Evolutionary conservation across 2,797 vertebrate genomes (phyloP).

Genomic region (Distichodus sexfasciatus): DNA sequence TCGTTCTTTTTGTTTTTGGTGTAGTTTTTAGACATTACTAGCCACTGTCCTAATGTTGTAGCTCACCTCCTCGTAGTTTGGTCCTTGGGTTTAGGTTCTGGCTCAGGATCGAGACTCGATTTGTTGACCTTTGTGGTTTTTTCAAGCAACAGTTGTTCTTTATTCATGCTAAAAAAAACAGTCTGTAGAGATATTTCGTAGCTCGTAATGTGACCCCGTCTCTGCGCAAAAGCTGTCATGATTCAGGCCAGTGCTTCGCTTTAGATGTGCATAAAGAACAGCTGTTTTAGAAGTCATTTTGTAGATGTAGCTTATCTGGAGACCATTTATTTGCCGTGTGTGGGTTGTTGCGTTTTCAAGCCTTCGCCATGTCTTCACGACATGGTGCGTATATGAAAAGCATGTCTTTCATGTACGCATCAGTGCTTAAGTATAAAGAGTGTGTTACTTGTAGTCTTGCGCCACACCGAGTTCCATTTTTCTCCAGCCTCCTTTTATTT

Average conservation of each 20-base stretch:
- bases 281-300: too few species aligned
- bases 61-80: conserved; percentile 51
- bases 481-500: background rate
- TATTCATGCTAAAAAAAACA: background rate
- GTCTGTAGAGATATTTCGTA: too few species aligned
- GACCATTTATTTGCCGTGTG: background rate
- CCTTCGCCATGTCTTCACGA: background rate
- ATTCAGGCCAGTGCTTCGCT: background rate
- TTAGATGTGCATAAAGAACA: conserved; percentile 39
- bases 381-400: too few species aligned
- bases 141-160: conserved; percentile 37
- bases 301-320: conserved; percentile 12
- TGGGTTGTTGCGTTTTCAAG: conserved; percentile 1
- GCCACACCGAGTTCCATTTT: conserved; percentile 13
- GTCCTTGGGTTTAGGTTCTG: conserved; percentile 19
- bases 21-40: conserved; percentile 35
- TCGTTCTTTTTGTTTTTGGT: conserved; percentile 15
- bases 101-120: conserved; percentile 6
- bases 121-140: background rate
- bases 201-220: too few species aligned
- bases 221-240: background rate
- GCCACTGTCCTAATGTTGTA: conserved; percentile 54
- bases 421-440: background rate
- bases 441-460: background rate
- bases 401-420: background rate